Evolutionary conservation across 2,888 invertebrate species (phyloP).

Genomic region (Dexiosoma caninum): DNA sequence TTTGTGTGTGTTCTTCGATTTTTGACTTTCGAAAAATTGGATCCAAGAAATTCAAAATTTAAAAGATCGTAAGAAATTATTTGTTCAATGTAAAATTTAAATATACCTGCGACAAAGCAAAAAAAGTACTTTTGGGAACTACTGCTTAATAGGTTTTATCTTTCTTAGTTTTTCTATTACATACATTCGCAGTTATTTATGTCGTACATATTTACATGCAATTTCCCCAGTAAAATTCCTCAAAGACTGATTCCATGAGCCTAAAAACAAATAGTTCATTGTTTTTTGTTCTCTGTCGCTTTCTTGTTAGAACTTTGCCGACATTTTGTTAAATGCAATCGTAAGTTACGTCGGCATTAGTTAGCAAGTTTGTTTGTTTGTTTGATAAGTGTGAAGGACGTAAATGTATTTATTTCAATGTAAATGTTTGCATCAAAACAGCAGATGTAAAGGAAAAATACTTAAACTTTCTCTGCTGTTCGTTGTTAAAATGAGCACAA

Average conservation of each 20-base stretch:
- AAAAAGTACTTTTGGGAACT: background rate
- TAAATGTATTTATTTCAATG: background rate
- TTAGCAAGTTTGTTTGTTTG: conserved; percentile 10
- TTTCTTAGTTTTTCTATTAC: background rate
- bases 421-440: background rate
- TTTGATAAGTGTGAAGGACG: conserved; percentile 5
- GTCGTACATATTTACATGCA: conserved; percentile 45
- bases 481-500: background rate
- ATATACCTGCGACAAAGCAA: background rate
- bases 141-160: background rate
- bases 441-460: conserved; percentile 14
- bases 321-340: background rate
- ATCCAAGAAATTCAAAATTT: too few species aligned
- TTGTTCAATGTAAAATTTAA: too few species aligned
- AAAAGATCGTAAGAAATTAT: too few species aligned
- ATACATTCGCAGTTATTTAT: background rate
- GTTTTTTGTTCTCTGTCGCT: too few species aligned
- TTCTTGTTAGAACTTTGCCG: background rate
- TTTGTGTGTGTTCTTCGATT: too few species aligned
- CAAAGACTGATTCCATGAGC: conserved; percentile 14
- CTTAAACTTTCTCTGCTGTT: conserved; percentile 8
- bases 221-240: conserved; percentile 32
- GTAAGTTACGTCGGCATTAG: background rate
- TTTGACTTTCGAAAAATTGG: too few species aligned
- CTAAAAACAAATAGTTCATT: conserved; percentile 16